Percentiles rank a stretch among this genome's conserved stretches.
These are phyloP conservation scores for Andrena camellia DNA, from an alignment of 2,888 invertebrate genomes.

Conservation along the genomic window DNA sequence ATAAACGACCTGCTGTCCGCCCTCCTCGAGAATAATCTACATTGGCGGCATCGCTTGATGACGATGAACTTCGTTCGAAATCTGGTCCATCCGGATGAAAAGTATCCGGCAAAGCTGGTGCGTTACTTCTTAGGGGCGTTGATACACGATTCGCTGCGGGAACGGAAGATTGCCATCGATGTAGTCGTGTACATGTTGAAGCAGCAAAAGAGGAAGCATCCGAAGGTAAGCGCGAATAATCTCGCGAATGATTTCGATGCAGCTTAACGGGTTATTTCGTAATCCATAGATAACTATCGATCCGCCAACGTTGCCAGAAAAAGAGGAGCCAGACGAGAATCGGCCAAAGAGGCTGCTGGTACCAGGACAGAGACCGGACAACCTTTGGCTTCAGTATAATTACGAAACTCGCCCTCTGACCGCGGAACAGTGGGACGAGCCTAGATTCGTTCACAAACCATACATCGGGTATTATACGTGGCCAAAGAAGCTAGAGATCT, in stretches of 20 bases:
- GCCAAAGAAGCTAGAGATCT: constrained; percentile 87
- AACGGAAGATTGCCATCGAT: constrained; percentile 90
- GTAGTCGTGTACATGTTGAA: constrained; percentile 89
- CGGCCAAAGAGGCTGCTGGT: constrained; percentile 63
- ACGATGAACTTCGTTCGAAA: constrained; percentile 90
- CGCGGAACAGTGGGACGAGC: constrained; percentile 91
- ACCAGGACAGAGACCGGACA: constrained; percentile 89
- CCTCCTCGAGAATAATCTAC: constrained; percentile 87
- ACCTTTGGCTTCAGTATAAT: constrained; percentile 91
- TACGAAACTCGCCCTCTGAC: constrained; percentile 87
- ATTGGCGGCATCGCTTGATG: constrained; percentile 93
- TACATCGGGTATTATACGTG: constrained; percentile 87
- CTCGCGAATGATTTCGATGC: neutral
- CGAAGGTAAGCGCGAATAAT: constrained; percentile 68
- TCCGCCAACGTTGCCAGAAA: constrained; percentile 36
- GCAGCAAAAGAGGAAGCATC: constrained; percentile 90
- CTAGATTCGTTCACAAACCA: constrained; percentile 89
- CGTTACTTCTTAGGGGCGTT: constrained; percentile 89
- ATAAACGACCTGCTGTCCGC: constrained; percentile 86
- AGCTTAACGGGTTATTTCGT: constrained; percentile 20
- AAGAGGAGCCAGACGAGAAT: constrained; percentile 33
- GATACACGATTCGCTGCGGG: constrained; percentile 92
- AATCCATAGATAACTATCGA: constrained; percentile 72
- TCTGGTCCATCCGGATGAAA: constrained; percentile 90
- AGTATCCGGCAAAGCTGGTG: constrained; percentile 88